phyloP scores from a whole-genome alignment of 2,797 vertebrate species.

The Acanthurus tractus region DNA sequence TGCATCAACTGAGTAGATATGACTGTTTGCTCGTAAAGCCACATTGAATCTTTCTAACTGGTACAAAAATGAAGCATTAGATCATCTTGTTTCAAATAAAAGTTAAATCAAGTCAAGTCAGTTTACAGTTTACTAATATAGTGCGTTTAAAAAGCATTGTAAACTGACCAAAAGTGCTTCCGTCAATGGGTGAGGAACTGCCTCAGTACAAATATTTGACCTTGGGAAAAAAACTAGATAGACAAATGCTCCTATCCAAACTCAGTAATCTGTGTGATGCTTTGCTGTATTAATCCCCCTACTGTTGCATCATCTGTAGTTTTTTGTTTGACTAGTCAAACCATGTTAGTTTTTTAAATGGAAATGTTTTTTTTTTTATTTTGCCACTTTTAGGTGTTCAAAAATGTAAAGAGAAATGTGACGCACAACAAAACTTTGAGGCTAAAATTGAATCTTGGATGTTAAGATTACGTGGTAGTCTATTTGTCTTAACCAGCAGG shows the following conservation, averaged over 20 bases:
- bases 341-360: no score
- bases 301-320: not conserved
- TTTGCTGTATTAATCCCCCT: constrained; percentile 1
- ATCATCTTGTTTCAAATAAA: not conserved
- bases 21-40: not conserved
- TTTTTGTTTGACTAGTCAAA: not conserved
- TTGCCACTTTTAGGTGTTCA: not conserved
- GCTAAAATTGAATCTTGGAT: not conserved
- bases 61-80: not conserved
- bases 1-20: not conserved
- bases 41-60: not conserved
- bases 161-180: no score
- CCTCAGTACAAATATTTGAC: not conserved
- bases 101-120: no score
- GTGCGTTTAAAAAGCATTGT: no score
- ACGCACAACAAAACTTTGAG: not conserved
- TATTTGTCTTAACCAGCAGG: not conserved
- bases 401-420: not conserved
- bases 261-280: not conserved
- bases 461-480: not conserved
- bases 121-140: no score
- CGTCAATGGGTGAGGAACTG: no score
- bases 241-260: not conserved
- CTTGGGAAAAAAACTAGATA: not conserved
- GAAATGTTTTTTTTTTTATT: no score